Base-by-base conservation (phyloP, 2,113 vertebrate genomes). In the Thamnaconus septentrionalis region DNA sequence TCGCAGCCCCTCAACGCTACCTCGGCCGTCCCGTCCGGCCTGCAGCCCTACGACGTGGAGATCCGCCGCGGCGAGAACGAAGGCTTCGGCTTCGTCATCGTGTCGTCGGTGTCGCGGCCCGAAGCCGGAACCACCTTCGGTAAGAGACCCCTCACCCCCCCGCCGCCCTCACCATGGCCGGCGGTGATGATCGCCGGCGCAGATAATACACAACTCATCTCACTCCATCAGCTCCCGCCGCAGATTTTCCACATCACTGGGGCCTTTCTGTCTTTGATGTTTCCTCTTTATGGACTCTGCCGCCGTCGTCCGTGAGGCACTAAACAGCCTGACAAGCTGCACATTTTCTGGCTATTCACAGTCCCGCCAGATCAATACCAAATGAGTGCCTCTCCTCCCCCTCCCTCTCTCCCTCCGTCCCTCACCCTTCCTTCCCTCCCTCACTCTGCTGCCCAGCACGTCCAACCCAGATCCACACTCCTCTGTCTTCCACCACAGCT, bases 41-140 rank as follows among this genome's bases (percentile, higher is more conserved):
- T 95, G 53, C 96, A 98, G 87, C 96, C 97, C 43, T 99, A 99
- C 0, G 97, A 98, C 0, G 97, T 99, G 45, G 97, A 98, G 79
- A 98, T 99, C 88, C 93, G 91, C 58, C 95, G 97, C 0, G 96
- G 97, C 0, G 97, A 99, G 82, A 99, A 91, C 0, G 97, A 99
- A 80, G 97, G 97, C 9, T 99, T 99, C 0, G 97, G 97, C 12
- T 99, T 99, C 0, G 97, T 99, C 90, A 99, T 99, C 31, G 97
- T 99, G 54, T 99, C 97, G 0, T 99, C 97, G 0, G 96, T 99
- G 80, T 99, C 97, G 59, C 85, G 97, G 66, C 97, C 97, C 0
- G 97, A 99, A 75, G 93, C 96, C 0, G 97, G 97, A 69, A 99
- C 96, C 0, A 98, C 95, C 2, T 98, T 99, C 0, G 97, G 97